Evolutionary conservation across 2,797 vertebrate genomes (phyloP), one percentile per base, ranked within the genome.

Genomic region (Gymnoscopelus microlampas): DNA sequence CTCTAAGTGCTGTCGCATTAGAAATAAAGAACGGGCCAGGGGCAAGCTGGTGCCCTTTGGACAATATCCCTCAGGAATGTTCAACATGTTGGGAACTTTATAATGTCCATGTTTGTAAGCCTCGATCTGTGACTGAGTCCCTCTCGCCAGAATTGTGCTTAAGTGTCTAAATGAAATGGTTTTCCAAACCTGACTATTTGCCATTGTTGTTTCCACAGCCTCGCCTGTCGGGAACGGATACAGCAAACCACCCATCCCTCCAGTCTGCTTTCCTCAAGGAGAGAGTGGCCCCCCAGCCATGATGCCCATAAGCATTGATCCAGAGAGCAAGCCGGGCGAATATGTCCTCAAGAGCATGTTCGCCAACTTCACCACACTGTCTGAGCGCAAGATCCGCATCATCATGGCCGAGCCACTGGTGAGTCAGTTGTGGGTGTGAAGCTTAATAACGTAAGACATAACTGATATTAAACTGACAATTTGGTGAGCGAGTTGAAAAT

Each of bases 321-420:
- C 97, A 0, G 98, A 99, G 90, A 98, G 97, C 88, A 97, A 96
- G 71, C 97, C 98, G 15, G 98, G 98, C 11, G 97, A 99, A 78
- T 99, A 97, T 5, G 93, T 99, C 80, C 95, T 99, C 79, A 99
- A 99, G 90, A 99, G 98, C 77, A 90, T 99, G 59, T 99, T 99
- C 76, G 97, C 96, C 74, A 97, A 97, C 89, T 99, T 99, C 63
- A 96, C 97, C 71, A 94, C 91, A 14, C 86, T 94, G 85, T 96
- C 97, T 0, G 97, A 99, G 75, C 94, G 95, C 80, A 99, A 99
- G 94, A 98, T 99, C 77, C 94, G 96, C 54, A 95, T 98, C 84
- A 96, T 98, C 85, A 99, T 99, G 98, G 97, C 98, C 15, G 98
- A 99, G 76, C 96, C 98, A 1, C 91, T 99, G 94, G 98, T 99